Conservation (phyloP, 2,797 vertebrate genomes). For the Myoxocephalus aenaeus region DNA sequence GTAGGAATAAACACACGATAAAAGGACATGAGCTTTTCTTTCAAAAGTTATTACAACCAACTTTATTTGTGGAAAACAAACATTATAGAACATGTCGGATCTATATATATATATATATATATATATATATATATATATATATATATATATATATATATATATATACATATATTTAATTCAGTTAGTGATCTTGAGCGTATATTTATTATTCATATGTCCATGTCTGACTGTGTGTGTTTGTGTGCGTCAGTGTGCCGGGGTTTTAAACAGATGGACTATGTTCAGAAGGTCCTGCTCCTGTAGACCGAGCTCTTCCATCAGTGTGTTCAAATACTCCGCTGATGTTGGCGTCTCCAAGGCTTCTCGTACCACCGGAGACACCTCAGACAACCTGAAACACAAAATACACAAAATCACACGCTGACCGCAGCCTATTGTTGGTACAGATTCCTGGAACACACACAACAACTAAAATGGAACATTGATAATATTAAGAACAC, state of each 20-base stretch:
- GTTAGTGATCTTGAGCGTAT: not conserved
- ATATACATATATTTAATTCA: not conserved
- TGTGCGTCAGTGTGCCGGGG: conserved; percentile 38
- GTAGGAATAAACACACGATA: not conserved
- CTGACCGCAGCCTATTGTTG: not conserved
- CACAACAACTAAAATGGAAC: not conserved
- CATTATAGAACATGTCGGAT: not conserved
- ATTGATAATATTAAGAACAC: not conserved
- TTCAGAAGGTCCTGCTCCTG: conserved; percentile 74
- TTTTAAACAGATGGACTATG: conserved; percentile 73
- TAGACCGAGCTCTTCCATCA: conserved; percentile 77
- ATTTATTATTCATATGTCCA: not conserved
- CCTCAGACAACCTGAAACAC: conserved; percentile 77
- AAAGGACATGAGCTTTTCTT: not conserved
- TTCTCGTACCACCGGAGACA: conserved; percentile 73
- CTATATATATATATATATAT: not conserved
- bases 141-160: not conserved
- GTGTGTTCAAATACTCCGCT: conserved; percentile 69
- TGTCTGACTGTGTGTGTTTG: not conserved
- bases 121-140: not conserved
- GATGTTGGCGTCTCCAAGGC: conserved; percentile 70
- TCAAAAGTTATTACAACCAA: not conserved
- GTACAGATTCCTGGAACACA: not conserved
- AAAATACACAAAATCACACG: conserved; percentile 2
- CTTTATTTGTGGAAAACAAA: conserved; percentile 43